Evolutionary conservation across 2,113 vertebrate species (phyloP).

Genomic region (rabbit (Oryctolagus cuniculus)): mOryCun1.1 NC_091433.1:68133501-68134000

Average conservation of each 20-base stretch:
- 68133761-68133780: neutral
- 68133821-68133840: neutral
- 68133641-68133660: neutral
- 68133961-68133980: too few relatives aligned
- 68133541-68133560: neutral
- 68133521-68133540: neutral
- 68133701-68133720: neutral
- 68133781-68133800: neutral
- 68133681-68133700: neutral
- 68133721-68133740: neutral
- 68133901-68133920: too few relatives aligned
- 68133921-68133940: too few relatives aligned
- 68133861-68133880: neutral
- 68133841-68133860: neutral
- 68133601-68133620: neutral
- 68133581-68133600: too few relatives aligned
- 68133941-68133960: too few relatives aligned
- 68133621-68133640: neutral
- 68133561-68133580: neutral
- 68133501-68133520: neutral
- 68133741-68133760: neutral
- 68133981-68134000: too few relatives aligned
- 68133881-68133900: too few relatives aligned
- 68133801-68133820: too few relatives aligned
- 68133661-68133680: too few relatives aligned